Evolutionary conservation across 2,113 vertebrate species (phyloP).

Genomic region (Globicephala melas): DNA sequence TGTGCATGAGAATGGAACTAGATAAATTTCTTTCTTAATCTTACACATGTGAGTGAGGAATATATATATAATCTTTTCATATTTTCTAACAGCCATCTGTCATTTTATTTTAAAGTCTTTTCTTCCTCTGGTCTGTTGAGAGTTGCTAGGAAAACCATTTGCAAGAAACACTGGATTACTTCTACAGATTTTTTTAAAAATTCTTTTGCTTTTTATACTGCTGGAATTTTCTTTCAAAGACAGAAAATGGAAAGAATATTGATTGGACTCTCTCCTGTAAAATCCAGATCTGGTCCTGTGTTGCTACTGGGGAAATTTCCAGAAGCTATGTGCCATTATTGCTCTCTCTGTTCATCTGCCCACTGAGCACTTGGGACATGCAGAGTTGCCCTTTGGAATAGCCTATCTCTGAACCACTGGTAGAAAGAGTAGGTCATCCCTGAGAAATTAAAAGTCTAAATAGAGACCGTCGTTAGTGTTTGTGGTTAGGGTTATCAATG

Average conservation of each 20-base stretch:
- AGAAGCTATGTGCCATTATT: neutral
- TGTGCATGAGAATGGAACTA: neutral
- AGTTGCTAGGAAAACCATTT: constrained; percentile 55
- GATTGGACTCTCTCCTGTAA: neutral
- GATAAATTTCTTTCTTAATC: neutral
- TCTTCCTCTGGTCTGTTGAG: constrained; percentile 11
- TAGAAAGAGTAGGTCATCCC: neutral
- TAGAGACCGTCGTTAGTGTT: neutral
- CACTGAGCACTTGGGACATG: neutral
- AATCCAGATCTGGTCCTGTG: neutral
- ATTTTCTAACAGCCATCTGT: constrained; percentile 7
- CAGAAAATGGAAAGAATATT: neutral
- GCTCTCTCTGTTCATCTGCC: neutral
- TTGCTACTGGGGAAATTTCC: constrained; percentile 10
- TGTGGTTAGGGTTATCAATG: neutral
- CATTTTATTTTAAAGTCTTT: constrained; percentile 37
- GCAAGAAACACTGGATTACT: constrained; percentile 12
- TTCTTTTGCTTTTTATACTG: constrained; percentile 43
- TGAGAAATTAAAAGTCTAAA: neutral
- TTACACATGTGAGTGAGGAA: neutral
- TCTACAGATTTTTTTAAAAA: constrained; percentile 13
- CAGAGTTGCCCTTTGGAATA: constrained; percentile 12
- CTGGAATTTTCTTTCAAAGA: constrained; percentile 45
- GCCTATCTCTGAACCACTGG: neutral
- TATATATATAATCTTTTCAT: neutral